Evolutionary conservation across 2,113 vertebrate species (phyloP).

Genomic region (Oncorhynchus keta): DNA sequence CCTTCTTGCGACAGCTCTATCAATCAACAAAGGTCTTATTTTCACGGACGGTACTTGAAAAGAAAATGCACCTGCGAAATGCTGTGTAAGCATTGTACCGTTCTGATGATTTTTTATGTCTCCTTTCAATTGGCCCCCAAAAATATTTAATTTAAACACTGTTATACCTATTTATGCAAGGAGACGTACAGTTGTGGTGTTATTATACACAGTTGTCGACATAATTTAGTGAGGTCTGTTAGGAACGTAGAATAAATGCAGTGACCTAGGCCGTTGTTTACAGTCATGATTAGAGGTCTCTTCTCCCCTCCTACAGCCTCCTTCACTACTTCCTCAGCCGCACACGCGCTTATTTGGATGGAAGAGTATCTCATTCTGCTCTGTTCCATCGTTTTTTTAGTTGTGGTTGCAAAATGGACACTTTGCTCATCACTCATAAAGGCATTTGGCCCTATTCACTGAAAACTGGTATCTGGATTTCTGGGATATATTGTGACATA

Average conservation of each 20-base stretch:
- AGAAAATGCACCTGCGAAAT: conserved; percentile 56
- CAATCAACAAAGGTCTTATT: conserved; percentile 31
- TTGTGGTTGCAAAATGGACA: conserved; percentile 2
- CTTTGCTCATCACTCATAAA: neutral
- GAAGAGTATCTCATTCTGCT: neutral
- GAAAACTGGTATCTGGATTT: neutral
- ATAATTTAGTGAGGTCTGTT: conserved; percentile 83
- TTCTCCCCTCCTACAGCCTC: conserved; percentile 11
- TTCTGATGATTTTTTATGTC: conserved; percentile 56
- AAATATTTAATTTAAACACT: conserved; percentile 78
- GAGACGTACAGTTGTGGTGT: conserved; percentile 82
- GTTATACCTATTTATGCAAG: conserved; percentile 80
- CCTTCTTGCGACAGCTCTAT: conserved; percentile 38
- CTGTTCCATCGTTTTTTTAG: neutral
- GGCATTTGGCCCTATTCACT: neutral
- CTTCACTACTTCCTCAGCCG: neutral
- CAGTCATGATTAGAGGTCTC: conserved; percentile 9
- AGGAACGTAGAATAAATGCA: conserved; percentile 76
- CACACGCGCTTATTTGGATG: conserved; percentile 24
- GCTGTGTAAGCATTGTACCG: conserved; percentile 67
- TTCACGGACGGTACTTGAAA: conserved; percentile 59
- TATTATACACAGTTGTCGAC: conserved; percentile 83
- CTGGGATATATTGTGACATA: neutral
- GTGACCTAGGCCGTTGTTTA: conserved; percentile 55
- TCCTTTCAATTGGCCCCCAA: conserved; percentile 40